Conservation (phyloP, 2,113 vertebrate genomes). For the Ctenomys sociabilis region DNA sequence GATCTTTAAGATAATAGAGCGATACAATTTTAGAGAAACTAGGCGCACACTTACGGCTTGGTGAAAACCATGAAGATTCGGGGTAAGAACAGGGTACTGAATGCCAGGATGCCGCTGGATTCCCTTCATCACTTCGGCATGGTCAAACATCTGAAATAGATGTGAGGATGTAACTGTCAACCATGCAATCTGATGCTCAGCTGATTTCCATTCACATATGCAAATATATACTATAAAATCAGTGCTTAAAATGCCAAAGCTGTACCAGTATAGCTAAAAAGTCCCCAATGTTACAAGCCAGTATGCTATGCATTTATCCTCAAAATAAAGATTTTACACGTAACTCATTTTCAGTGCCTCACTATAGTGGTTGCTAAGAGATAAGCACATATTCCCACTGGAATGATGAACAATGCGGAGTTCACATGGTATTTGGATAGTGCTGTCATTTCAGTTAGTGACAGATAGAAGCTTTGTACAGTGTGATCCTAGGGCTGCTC, state of each 20-base stretch:
- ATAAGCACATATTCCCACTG: neutral
- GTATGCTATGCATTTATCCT: neutral
- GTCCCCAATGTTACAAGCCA: neutral
- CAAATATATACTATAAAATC: neutral
- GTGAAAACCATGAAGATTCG: constrained; percentile 95
- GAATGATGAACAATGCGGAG: neutral
- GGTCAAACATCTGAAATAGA: constrained; percentile 95
- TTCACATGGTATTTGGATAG: neutral
- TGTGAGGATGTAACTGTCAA: neutral
- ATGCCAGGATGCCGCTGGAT: constrained; percentile 90
- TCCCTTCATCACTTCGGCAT: constrained; percentile 92
- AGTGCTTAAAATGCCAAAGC: neutral
- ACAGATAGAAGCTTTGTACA: neutral
- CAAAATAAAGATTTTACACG: neutral
- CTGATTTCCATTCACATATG: neutral
- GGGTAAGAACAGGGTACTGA: constrained; percentile 94
- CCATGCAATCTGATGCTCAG: neutral
- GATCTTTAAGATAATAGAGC: neutral
- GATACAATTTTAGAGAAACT: constrained; percentile 1
- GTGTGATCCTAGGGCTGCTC: neutral
- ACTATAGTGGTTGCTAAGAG: constrained; percentile 19
- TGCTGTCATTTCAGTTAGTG: neutral
- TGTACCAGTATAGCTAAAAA: neutral
- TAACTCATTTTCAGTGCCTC: constrained; percentile 3
- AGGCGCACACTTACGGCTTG: constrained; percentile 90